phyloP scores from a whole-genome alignment of 2,888 invertebrate species.

The Campoplex nolae region DNA sequence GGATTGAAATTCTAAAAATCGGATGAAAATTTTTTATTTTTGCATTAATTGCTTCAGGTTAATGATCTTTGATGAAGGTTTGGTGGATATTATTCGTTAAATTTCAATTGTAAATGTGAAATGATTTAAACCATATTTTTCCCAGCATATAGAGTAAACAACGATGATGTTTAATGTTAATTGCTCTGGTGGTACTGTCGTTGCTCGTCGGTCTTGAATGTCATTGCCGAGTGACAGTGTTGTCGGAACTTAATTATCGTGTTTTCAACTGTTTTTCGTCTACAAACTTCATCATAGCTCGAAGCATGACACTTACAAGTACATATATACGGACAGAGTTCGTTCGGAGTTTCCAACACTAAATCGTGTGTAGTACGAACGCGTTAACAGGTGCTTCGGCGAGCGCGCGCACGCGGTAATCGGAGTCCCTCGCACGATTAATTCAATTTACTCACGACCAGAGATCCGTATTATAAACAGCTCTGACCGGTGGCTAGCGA shows the following conservation, averaged over 20 bases:
- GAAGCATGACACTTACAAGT: conserved; percentile 9
- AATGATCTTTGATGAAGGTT: not conserved
- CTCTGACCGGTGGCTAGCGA: not conserved
- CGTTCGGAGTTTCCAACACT: conserved; percentile 2
- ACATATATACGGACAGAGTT: not conserved
- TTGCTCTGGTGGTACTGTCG: not conserved
- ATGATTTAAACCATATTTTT: not conserved
- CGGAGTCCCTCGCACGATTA: conserved; percentile 61
- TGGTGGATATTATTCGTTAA: not conserved
- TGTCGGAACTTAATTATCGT: conserved; percentile 27
- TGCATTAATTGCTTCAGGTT: not conserved
- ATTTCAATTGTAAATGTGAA: not conserved
- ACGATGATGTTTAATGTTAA: not conserved
- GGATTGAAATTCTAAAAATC: not conserved
- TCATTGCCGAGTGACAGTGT: not conserved
- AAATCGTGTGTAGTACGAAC: conserved; percentile 38
- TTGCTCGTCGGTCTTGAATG: not conserved
- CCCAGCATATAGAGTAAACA: not conserved
- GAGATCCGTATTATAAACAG: conserved; percentile 21
- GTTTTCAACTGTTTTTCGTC: conserved; percentile 11
- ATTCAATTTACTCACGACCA: conserved; percentile 63
- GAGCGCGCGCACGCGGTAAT: conserved; percentile 42
- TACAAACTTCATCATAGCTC: conserved; percentile 15
- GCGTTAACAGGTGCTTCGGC: conserved; percentile 64
- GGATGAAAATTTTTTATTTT: not conserved